phyloP scores from a whole-genome alignment of 2,113 vertebrate genomes.

The Camelus bactrianus region DNA sequence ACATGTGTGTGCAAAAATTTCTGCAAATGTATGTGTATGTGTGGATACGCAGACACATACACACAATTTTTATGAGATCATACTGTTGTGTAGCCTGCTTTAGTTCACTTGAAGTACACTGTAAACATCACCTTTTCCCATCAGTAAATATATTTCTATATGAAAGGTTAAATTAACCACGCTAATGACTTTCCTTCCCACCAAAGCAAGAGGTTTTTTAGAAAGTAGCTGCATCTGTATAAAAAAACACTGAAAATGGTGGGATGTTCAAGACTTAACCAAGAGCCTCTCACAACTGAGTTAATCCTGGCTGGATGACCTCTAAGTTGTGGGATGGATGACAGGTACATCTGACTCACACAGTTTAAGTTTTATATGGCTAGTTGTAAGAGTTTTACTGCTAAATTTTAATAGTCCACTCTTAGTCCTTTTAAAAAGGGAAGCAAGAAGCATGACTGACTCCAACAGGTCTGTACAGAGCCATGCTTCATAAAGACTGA shows the following conservation, averaged over 20 bases:
- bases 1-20: background rate
- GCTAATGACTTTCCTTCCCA: background rate
- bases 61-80: background rate
- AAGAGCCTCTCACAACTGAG: background rate
- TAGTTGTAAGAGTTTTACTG: constrained; percentile 10
- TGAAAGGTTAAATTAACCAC: background rate
- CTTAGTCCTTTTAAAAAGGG: background rate
- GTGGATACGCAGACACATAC: background rate
- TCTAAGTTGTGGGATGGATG: background rate
- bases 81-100: background rate
- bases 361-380: background rate
- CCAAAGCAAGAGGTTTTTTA: background rate
- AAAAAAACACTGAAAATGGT: background rate
- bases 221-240: background rate
- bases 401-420: background rate
- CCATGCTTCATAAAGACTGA: background rate
- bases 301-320: background rate
- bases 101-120: background rate
- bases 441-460: background rate
- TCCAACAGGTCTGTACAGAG: background rate
- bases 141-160: background rate
- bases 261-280: background rate
- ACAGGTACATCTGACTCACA: background rate
- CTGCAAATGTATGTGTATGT: background rate
- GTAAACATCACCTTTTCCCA: background rate